phyloP scores from a whole-genome alignment of 2,797 vertebrate genomes.

The Bothrops alternatus region DNA sequence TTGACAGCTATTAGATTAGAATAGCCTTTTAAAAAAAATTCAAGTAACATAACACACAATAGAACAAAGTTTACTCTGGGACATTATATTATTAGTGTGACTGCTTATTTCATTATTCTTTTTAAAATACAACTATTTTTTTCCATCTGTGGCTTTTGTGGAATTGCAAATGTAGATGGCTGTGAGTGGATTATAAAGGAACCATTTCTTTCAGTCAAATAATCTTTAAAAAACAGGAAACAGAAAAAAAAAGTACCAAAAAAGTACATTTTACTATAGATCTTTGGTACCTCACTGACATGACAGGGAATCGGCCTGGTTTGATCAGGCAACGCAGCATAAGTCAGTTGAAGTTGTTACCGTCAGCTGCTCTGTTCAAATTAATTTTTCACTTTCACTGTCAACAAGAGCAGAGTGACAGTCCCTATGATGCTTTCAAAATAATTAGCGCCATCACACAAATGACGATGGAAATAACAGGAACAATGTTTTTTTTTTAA shows the following conservation, averaged over 20 bases:
- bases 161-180: background rate
- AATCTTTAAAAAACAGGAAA: background rate
- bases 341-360: conserved; percentile 31
- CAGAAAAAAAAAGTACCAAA: too few species aligned
- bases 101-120: background rate
- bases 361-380: conserved; percentile 56
- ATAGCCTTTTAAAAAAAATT: too few species aligned
- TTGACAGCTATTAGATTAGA: background rate
- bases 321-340: rapidly evolving
- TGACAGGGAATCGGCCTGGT: background rate
- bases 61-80: background rate
- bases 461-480: conserved; percentile 11
- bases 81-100: background rate
- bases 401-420: background rate
- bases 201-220: background rate
- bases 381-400: conserved; percentile 44
- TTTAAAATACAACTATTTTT: background rate
- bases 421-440: conserved; percentile 44
- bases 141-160: background rate
- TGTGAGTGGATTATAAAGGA: background rate
- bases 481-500: background rate
- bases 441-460: conserved; percentile 43
- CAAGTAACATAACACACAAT: background rate
- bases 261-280: background rate
- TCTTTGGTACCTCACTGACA: background rate